These are phyloP conservation scores for Pomacea maculata DNA, from an alignment of 1,140 invertebrate genomes.

Conservation along the genomic window DNA sequence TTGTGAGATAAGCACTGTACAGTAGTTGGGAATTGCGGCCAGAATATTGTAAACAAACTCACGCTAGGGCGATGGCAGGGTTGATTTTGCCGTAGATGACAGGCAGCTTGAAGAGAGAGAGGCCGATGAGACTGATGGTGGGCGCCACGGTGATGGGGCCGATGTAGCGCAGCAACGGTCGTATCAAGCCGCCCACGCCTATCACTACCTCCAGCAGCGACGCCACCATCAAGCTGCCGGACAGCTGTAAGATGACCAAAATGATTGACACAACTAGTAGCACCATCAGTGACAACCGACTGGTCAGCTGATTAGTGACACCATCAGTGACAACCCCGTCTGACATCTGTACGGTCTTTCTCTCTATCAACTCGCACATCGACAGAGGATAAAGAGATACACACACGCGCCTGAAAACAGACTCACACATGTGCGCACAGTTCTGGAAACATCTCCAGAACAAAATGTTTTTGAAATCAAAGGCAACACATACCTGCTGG, in stretches of 20 bases:
- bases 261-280: background rate
- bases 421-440: too few species aligned
- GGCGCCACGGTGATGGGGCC: conserved; percentile 55
- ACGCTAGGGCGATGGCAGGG: conserved; percentile 33
- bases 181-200: conserved; percentile 69
- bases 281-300: too few species aligned
- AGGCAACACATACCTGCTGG: conserved; percentile 2
- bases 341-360: too few species aligned
- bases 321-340: too few species aligned
- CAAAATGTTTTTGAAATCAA: too few species aligned
- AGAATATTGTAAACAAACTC: conserved; percentile 5
- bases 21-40: background rate
- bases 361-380: too few species aligned
- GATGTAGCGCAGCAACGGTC: conserved; percentile 56
- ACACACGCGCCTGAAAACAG: background rate
- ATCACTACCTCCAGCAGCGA: conserved; percentile 80
- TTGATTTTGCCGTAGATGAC: conserved; percentile 35
- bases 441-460: too few species aligned
- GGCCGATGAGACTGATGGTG: conserved; percentile 57
- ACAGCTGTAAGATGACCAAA: conserved; percentile 66
- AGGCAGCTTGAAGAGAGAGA: conserved; percentile 61
- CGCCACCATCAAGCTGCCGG: conserved; percentile 83
- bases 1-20: too few species aligned
- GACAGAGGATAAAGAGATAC: background rate
- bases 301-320: too few species aligned